Conservation (phyloP, 1,140 invertebrate species). For the Hermetia illucens region DNA sequence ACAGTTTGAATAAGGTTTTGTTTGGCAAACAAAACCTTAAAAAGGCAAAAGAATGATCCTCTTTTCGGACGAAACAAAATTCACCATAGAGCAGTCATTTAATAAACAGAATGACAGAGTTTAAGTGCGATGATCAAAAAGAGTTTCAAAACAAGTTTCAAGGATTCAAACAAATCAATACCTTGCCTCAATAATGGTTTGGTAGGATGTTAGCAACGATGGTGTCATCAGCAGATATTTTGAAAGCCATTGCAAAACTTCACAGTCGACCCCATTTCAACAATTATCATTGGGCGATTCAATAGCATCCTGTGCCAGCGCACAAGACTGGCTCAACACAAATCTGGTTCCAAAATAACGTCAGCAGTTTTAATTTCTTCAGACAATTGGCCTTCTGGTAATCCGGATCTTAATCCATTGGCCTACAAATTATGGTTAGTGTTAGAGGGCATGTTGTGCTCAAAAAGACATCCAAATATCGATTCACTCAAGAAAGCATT, state of each 20-base stretch:
- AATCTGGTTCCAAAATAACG: neutral
- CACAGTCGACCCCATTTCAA: neutral
- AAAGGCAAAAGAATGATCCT: too few species aligned
- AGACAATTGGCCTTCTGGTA: neutral
- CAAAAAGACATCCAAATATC: neutral
- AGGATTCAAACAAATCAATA: neutral
- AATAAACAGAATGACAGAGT: neutral
- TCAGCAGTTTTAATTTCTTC: neutral
- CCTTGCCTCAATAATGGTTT: neutral
- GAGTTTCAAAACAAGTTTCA: neutral
- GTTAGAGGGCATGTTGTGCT: neutral
- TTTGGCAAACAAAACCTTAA: neutral
- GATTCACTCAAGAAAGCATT: neutral
- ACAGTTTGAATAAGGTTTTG: neutral
- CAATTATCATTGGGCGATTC: neutral
- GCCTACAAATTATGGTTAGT: neutral
- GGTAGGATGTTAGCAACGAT: neutral
- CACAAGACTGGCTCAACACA: neutral
- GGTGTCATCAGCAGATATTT: neutral
- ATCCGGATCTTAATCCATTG: conserved; percentile 1
- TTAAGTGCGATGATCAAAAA: neutral
- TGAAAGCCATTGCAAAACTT: neutral
- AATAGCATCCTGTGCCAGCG: neutral
- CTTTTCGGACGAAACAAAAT: neutral
- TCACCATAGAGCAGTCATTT: neutral